A percentile compares a stretch with the other conserved stretches of the same genome.
These are phyloP conservation scores for Neolamprologus sp. DNA, from an alignment of 2,113 vertebrate species.

Conservation along the genomic window DNA sequence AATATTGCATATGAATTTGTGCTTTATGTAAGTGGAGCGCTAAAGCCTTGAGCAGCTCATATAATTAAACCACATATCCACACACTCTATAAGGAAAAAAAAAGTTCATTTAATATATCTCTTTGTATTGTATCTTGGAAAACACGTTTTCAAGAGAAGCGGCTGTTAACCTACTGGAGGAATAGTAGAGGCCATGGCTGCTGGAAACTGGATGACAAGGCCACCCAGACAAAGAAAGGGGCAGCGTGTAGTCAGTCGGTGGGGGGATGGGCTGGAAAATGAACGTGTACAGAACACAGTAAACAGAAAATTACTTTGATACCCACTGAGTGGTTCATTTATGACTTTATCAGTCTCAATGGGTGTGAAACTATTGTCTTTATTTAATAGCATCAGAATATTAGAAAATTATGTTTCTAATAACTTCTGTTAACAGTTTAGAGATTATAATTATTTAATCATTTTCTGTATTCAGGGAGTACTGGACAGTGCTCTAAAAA, in stretches of 20 bases:
- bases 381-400: neutral
- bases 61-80: neutral
- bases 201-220: constrained; percentile 60
- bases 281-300: neutral
- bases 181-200: constrained; percentile 25
- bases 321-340: neutral
- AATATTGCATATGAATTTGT: neutral
- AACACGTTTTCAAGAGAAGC: neutral
- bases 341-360: neutral
- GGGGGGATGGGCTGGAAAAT: constrained; percentile 26
- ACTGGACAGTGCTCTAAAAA: neutral
- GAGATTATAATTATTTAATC: neutral
- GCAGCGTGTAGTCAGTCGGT: constrained; percentile 26
- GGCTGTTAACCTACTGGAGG: neutral
- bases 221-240: constrained; percentile 58
- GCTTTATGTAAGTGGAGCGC: neutral
- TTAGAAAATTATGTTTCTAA: neutral
- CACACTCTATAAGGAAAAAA: neutral
- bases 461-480: neutral
- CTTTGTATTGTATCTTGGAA: neutral
- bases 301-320: constrained; percentile 21
- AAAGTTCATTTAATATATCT: neutral
- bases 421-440: neutral
- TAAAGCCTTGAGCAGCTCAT: neutral
- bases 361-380: neutral